Percentiles rank a stretch among this genome's conserved stretches.
Evolutionary conservation across 2,888 invertebrate species (phyloP).

Genomic region (Onchidella celtica): DNA sequence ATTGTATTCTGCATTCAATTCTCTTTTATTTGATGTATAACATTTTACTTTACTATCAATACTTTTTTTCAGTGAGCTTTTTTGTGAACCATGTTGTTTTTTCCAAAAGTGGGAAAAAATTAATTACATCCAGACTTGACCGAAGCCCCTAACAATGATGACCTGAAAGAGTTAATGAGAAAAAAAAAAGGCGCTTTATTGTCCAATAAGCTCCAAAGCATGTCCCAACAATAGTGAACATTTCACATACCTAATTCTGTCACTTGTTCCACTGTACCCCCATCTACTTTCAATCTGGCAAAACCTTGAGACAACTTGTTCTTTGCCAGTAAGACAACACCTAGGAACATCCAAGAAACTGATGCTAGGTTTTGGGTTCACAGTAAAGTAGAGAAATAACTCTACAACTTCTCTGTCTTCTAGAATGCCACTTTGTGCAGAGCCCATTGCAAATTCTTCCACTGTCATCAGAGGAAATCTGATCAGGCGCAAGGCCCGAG

Average conservation of each 20-base stretch:
- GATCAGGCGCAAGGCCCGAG: slow-evolving; percentile 87
- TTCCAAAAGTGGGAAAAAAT: no score
- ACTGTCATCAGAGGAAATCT: slow-evolving; percentile 92
- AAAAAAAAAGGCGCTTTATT: no score
- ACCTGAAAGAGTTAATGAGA: no score
- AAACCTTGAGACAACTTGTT: slow-evolving; percentile 88
- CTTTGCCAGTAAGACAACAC: slow-evolving; percentile 89
- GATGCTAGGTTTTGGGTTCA: slow-evolving; percentile 89
- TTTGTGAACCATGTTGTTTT: no score
- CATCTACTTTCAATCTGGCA: slow-evolving; percentile 89
- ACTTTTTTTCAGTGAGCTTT: no score
- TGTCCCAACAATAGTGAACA: no score
- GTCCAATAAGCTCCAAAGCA: no score
- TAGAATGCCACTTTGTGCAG: slow-evolving; percentile 85
- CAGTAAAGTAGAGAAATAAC: slow-evolving; percentile 81
- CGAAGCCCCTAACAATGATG: no score
- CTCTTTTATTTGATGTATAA: no score
- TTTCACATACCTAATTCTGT: slow-evolving; percentile 88
- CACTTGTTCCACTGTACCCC: slow-evolving; percentile 92
- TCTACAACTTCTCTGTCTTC: slow-evolving; percentile 89
- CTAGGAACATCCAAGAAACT: slow-evolving; percentile 86
- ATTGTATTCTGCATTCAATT: no score
- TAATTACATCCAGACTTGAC: no score
- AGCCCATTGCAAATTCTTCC: slow-evolving; percentile 89
- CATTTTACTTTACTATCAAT: no score